Percentiles rank a stretch among this genome's conserved stretches.
phyloP scores from a whole-genome alignment of 2,113 vertebrate genomes.

The Centrocercus urophasianus region DNA sequence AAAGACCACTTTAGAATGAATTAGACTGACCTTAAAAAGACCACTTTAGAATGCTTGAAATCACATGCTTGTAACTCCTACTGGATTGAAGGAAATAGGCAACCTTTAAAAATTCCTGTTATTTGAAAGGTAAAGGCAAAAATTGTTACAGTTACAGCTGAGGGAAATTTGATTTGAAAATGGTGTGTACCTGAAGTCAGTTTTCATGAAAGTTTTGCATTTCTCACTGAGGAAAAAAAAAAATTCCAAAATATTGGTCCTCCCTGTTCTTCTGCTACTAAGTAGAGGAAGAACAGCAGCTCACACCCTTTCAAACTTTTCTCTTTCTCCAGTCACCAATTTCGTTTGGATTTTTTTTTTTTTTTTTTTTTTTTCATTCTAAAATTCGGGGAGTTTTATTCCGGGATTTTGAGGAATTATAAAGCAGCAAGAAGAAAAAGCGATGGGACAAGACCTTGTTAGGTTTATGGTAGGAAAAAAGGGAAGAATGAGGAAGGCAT shows the following conservation, averaged over 20 bases:
- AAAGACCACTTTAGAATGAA: conserved; percentile 13
- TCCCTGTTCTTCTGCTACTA: not conserved
- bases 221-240: not conserved
- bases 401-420: not conserved
- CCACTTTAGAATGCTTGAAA: not conserved
- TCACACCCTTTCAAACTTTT: not conserved
- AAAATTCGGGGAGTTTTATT: rapidly evolving
- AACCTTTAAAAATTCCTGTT: not conserved
- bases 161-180: not conserved
- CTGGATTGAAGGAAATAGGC: not conserved
- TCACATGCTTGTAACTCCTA: not conserved
- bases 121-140: not conserved
- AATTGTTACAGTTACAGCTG: not conserved
- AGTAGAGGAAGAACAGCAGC: not conserved
- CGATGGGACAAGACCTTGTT: not conserved
- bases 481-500: not conserved
- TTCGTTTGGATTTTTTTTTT: not conserved
- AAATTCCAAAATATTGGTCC: not conserved
- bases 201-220: not conserved
- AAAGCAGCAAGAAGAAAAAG: not conserved
- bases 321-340: not conserved
- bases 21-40: conserved; percentile 27
- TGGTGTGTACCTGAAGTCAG: not conserved
- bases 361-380: not conserved
- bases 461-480: not conserved